A percentile compares a stretch with the other conserved stretches of the same genome.
phyloP scores from a whole-genome alignment of 2,888 invertebrate species.

The Lycocerus yunnanus region DNA sequence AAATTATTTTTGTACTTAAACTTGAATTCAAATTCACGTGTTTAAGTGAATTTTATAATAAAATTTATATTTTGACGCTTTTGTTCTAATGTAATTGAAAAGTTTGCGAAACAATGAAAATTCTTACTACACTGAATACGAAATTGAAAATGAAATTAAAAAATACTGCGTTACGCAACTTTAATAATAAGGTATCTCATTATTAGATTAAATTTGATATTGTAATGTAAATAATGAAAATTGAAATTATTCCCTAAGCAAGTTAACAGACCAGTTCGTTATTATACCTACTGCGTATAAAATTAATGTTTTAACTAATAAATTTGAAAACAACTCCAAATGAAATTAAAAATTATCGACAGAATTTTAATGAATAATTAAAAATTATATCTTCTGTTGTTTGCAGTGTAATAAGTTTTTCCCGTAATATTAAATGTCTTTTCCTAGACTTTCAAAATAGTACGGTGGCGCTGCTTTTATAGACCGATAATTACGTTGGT shows the following conservation, averaged over 20 bases:
- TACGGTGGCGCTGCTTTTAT: not conserved
- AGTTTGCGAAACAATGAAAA: not conserved
- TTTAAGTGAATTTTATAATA: no score
- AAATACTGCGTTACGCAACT: not conserved
- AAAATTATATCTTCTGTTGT: not conserved
- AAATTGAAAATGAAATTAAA: not conserved
- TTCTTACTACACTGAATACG: not conserved
- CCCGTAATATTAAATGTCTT: not conserved
- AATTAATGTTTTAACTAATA: constrained; percentile 7
- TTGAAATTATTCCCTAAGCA: constrained; percentile 10
- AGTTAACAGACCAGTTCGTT: not conserved
- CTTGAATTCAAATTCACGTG: no score
- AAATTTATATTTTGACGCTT: no score
- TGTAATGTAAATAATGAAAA: constrained; percentile 8
- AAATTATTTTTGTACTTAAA: no score
- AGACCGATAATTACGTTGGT: no score
- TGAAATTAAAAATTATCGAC: not conserved
- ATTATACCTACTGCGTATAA: no score
- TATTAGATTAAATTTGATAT: constrained; percentile 17
- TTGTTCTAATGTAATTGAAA: not conserved
- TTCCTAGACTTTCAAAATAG: not conserved
- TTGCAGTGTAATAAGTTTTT: not conserved
- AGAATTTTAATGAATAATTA: not conserved
- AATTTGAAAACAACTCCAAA: constrained; percentile 10
- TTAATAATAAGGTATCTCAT: constrained; percentile 17